Base-by-base conservation (phyloP, 1,140 invertebrate species). In the Monochamus saltuarius region DNA sequence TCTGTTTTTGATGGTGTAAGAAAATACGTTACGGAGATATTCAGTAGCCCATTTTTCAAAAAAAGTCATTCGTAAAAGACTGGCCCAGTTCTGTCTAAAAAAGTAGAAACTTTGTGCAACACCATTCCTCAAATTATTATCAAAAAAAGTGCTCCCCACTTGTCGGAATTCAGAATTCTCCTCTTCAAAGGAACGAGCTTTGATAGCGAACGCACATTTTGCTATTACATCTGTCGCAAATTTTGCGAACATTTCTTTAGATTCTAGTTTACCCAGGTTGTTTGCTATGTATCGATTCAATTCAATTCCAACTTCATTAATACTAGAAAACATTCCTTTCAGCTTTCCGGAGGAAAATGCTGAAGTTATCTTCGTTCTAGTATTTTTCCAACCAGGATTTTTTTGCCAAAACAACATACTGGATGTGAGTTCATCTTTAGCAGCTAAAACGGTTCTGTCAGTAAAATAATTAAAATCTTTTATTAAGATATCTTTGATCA, bases 391-490 rank as follows among this genome's bases (percentile, higher is more conserved):
- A 55, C 55, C 58, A 16, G 67, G 64, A 13, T 60, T 58, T 57
- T 72, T 70, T 4, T 71, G 51, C 14, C 56, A 49, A 35, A 77
- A 75, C 17, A 80, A 50, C n/a, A 74, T 40, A 36, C 66, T 58
- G 2, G 43, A 53, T 2, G 40, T 19, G 8, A 85, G 47, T 8
- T 83, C 76, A 59, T 84, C 71, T 1, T 78, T 68, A 51, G 78
- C 78, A 7, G 67, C 69, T 64, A 73, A 78, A 46, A 81, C 71
- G 61, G 79, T 45, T 10, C 78, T 74, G 57, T 84, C 80, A 4
- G 76, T 67, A 62, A 85, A 85, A 70, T 82, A 42, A 14, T 57
- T 34, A 62, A 81, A 83, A 66, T 83, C 80, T 62, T 78, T 79
- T 7, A 81, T 68, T n/a, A 78, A 51, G 3, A 83, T 72, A 1